phyloP scores from a whole-genome alignment of 2,888 invertebrate genomes.

The Drosophila neotestacea region DNA sequence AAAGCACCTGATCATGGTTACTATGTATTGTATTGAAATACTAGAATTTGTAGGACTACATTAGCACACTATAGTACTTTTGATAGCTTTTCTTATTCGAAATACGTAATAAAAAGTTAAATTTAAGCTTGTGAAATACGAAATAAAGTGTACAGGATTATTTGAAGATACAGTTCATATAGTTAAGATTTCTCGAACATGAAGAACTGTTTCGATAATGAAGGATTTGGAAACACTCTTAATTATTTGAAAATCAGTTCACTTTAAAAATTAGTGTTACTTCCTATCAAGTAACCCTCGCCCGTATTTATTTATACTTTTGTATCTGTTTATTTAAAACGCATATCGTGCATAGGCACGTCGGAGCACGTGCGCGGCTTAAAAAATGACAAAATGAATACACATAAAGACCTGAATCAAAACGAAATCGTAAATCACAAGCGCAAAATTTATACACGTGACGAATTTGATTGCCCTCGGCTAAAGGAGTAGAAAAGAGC shows the following conservation, averaged over 20 bases:
- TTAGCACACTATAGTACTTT: background rate
- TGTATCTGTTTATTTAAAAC: conserved; percentile 39
- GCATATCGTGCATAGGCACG: conserved; percentile 62
- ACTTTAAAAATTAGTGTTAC: background rate
- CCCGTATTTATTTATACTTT: conserved; percentile 7
- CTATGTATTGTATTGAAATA: background rate
- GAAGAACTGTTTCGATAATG: too few relatives aligned
- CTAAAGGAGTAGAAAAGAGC: conserved; percentile 33
- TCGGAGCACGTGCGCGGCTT: conserved; percentile 71
- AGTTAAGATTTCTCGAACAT: too few relatives aligned
- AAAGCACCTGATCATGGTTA: background rate
- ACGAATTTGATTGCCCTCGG: conserved; percentile 50
- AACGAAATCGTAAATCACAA: conserved; percentile 56
- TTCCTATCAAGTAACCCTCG: conserved; percentile 6
- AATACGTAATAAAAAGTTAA: too few relatives aligned
- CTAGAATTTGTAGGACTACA: background rate
- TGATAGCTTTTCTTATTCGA: too few relatives aligned
- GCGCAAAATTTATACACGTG: conserved; percentile 72
- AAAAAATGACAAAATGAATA: conserved; percentile 56
- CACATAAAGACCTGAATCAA: conserved; percentile 26
- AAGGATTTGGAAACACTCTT: too few relatives aligned
- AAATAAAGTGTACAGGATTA: too few relatives aligned
- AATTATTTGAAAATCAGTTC: too few relatives aligned
- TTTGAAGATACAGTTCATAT: too few relatives aligned
- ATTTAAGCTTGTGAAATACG: too few relatives aligned